Conservation (phyloP, 2,113 vertebrate genomes). For the Neolamprologus devosi region DNA sequence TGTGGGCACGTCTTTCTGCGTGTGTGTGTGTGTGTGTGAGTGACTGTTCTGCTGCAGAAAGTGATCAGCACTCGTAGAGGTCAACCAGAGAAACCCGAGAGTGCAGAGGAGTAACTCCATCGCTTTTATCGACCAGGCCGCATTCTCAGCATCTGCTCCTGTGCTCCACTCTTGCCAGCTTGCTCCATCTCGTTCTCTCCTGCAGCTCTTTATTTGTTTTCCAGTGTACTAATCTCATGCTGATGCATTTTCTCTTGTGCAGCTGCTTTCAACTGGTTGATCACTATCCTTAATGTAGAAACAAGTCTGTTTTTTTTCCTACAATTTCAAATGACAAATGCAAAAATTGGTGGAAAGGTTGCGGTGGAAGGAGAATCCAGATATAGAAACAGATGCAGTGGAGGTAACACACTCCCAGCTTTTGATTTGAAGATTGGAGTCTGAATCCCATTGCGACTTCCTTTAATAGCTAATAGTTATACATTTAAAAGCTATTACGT, state of each 20-base stretch:
- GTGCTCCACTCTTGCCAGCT: neutral
- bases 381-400: neutral
- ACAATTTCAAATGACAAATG: neutral
- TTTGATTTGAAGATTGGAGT: neutral
- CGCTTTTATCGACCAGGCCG: slow-evolving; percentile 66
- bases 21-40: neutral
- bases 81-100: slow-evolving; percentile 69
- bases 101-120: slow-evolving; percentile 65
- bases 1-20: neutral
- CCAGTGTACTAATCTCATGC: neutral
- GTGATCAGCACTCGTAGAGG: slow-evolving; percentile 68
- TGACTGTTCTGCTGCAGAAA: slow-evolving; percentile 59
- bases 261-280: neutral
- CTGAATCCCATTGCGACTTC: neutral
- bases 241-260: neutral
- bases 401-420: neutral
- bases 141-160: slow-evolving; percentile 62
- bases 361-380: neutral
- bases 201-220: neutral
- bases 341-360: neutral
- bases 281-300: neutral
- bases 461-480: neutral
- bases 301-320: neutral
- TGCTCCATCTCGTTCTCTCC: neutral
- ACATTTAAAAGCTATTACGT: neutral